These are phyloP conservation scores for Conopomorpha cramerella DNA, from an alignment of 1,140 invertebrate species.

Conservation along the genomic window DNA sequence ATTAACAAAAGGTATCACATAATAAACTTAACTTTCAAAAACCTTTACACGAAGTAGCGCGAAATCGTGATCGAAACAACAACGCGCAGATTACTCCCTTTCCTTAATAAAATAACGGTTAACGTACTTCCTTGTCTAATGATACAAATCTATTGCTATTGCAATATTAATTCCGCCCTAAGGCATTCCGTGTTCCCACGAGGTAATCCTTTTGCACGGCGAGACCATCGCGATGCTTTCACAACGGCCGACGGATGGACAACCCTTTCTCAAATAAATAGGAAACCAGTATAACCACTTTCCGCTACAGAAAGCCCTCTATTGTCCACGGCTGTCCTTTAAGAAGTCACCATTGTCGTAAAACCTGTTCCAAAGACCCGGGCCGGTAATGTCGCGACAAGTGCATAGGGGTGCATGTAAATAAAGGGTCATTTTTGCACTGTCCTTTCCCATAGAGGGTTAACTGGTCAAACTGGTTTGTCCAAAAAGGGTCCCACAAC, in stretches of 20 bases:
- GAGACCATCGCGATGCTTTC: conserved; percentile 40
- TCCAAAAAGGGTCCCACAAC: conserved; percentile 9
- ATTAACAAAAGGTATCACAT: too few relatives aligned
- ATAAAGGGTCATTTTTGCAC: conserved; percentile 39
- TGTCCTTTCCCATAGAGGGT: conserved; percentile 39
- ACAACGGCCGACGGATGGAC: too few relatives aligned
- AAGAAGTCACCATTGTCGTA: neutral
- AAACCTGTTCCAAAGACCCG: neutral
- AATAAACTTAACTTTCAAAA: too few relatives aligned
- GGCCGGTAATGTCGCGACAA: neutral
- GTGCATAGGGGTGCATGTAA: conserved; percentile 18
- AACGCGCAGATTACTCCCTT: too few relatives aligned
- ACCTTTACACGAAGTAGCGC: too few relatives aligned
- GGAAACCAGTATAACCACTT: neutral
- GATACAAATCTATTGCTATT: too few relatives aligned
- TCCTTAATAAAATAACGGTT: too few relatives aligned
- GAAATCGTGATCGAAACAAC: too few relatives aligned
- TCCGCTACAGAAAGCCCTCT: neutral
- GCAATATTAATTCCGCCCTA: conserved; percentile 15
- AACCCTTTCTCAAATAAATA: too few relatives aligned
- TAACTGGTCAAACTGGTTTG: conserved; percentile 42
- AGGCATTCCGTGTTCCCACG: too few relatives aligned
- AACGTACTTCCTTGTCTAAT: too few relatives aligned
- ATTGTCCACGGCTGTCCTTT: neutral
- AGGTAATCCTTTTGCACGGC: conserved; percentile 21